A percentile compares a stretch with the other conserved stretches of the same genome.
Conservation (phyloP, 2,888 invertebrate species). For the Anarsia innoxiella region DNA sequence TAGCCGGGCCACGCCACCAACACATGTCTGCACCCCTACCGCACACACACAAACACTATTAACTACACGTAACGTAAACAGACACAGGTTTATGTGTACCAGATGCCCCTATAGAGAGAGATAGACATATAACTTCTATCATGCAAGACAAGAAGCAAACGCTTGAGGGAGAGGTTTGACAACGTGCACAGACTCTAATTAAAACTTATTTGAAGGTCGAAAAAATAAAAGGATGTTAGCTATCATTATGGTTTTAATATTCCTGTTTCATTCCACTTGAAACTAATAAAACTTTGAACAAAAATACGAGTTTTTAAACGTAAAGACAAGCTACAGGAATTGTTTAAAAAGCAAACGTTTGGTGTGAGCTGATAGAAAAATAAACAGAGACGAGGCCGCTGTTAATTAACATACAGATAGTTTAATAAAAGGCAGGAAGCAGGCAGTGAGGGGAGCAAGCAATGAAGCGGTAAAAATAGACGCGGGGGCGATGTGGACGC, state of each 20-base stretch:
- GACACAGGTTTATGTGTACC: slow-evolving; percentile 68
- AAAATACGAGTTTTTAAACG: no score
- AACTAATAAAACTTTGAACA: no score
- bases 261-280: slow-evolving; percentile 7
- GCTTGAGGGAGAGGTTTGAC: slow-evolving; percentile 51
- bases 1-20: slow-evolving; percentile 56
- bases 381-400: slow-evolving; percentile 66
- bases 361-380: slow-evolving; percentile 60
- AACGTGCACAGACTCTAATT: slow-evolving; percentile 65
- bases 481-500: slow-evolving; percentile 56
- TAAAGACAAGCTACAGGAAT: neutral
- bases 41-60: slow-evolving; percentile 38
- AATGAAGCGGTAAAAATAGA: slow-evolving; percentile 76
- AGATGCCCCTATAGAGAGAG: slow-evolving; percentile 70
- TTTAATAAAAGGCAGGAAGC: slow-evolving; percentile 75
- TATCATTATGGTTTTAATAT: slow-evolving; percentile 32
- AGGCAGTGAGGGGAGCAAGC: slow-evolving; percentile 68
- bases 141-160: slow-evolving; percentile 46
- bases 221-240: slow-evolving; percentile 53
- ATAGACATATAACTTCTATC: slow-evolving; percentile 41
- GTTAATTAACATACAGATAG: slow-evolving; percentile 75
- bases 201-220: slow-evolving; percentile 66
- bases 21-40: slow-evolving; percentile 63
- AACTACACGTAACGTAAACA: slow-evolving; percentile 63
- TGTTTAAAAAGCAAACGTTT: slow-evolving; percentile 35